A percentile compares a stretch with the other conserved stretches of the same genome.
Evolutionary conservation across 2,888 invertebrate species (phyloP).

Genomic region (Ganaspis brasiliensis): DNA sequence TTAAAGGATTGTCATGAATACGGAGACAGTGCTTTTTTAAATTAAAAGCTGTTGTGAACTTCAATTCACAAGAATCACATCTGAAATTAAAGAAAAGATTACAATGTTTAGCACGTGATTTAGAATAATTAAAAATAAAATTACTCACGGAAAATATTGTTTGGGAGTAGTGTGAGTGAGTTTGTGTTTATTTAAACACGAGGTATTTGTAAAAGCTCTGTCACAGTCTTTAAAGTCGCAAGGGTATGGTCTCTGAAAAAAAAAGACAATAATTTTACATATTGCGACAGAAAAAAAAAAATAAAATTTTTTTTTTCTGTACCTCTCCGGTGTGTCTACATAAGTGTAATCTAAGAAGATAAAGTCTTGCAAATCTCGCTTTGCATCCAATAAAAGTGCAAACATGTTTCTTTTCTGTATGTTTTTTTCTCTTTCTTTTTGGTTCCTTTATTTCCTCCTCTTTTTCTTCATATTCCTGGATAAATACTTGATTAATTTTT

Average conservation of each 20-base stretch:
- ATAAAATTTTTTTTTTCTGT: no score
- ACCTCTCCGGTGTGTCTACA: conserved; percentile 33
- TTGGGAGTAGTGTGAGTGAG: conserved; percentile 5
- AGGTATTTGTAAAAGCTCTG: conserved; percentile 22
- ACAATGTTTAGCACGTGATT: no score
- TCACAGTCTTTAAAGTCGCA: conserved; percentile 19
- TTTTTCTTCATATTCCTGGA: no score
- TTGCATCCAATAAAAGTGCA: conserved; percentile 8
- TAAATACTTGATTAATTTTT: no score
- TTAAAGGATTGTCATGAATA: background rate
- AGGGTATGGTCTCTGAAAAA: background rate
- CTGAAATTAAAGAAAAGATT: background rate
- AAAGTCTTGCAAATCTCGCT: background rate
- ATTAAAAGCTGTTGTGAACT: background rate
- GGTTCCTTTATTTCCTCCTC: background rate
- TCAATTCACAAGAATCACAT: background rate
- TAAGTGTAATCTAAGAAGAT: background rate
- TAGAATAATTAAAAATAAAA: no score
- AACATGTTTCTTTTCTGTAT: background rate
- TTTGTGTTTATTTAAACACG: conserved; percentile 28
- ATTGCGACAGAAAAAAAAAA: background rate
- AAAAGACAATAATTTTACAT: background rate
- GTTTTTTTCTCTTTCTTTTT: no score
- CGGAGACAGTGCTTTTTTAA: conserved; percentile 6
- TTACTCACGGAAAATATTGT: no score